Evolutionary conservation across 2,797 vertebrate genomes (phyloP), one percentile per base, ranked within the genome.

Genomic region (Paratrypauchen microcephalus): DNA sequence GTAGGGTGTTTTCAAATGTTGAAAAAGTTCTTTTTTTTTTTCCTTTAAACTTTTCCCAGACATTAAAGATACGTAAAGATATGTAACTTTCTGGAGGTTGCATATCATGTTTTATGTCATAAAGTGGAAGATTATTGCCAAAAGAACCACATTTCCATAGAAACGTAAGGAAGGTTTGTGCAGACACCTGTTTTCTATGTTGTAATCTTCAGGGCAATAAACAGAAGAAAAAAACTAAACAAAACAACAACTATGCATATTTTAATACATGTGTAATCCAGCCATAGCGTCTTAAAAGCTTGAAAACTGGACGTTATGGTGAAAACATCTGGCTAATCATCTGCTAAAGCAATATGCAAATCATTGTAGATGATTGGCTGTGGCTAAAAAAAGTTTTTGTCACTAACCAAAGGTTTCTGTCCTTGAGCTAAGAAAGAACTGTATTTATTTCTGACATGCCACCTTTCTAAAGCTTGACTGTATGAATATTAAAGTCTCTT

Each of bases 401-500:
- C 47, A 50, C 18, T 19, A 19, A 50, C n/a, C 16, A 41, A 41
- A 41, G 39, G 12, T 0, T 13, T 13, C 12, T 2, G 15, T 41
- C 11, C 39, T 41, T 41, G 39, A 19, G 47, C 18, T 6, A 50
- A 50, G 47, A 55, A 55, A 55, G 21, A 55, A 58, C 24, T 2
- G 3, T 41, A 30, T 30, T 58, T 18, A 19, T 60, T 36, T n/a
- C 18, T 60, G 28, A n/a, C 15, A 16, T 36, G n/a, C 21, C 9
- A 23, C n/a, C 21, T 55, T 12, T 55, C 12, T 4, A 60, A 32
- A 60, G 21, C 58, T 59, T 59, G 59, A 9, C 60, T 59, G 59
- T 5, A 36, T 63, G 54, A 59, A 61, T 36, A 52, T 69, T 80
- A 26, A 73, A 54, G 61, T 18, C 4, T 16, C 3, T 19, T 56